These are phyloP conservation scores for Invenusta paracnida DNA, from an alignment of 2,888 invertebrate genomes.

Conservation along the genomic window DNA sequence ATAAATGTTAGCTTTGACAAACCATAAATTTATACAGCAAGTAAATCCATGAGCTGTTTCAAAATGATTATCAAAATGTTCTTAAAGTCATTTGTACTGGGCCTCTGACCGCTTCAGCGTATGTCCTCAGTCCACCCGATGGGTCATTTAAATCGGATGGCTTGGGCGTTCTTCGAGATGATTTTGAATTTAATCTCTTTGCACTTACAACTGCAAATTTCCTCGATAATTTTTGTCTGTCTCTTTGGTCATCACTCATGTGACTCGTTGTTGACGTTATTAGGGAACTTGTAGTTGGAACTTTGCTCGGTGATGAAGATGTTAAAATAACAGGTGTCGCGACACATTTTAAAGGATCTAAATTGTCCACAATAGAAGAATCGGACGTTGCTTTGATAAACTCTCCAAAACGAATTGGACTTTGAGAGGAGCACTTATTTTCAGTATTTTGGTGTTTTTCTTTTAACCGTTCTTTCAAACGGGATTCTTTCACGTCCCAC, in stretches of 20 bases:
- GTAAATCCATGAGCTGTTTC: constrained; percentile 12
- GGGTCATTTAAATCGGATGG: constrained; percentile 11
- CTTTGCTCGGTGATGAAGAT: constrained; percentile 28
- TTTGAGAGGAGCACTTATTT: neutral
- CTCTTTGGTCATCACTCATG: neutral
- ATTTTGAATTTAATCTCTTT: neutral
- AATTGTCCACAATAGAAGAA: neutral
- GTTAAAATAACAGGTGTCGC: neutral
- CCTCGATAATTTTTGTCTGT: neutral
- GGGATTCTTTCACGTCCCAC: constrained; percentile 21
- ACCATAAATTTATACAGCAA: constrained; percentile 30
- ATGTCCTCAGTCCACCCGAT: constrained; percentile 14
- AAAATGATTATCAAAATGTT: constrained; percentile 30
- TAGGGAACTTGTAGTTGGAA: neutral
- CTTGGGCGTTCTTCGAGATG: constrained; percentile 11
- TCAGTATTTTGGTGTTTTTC: neutral
- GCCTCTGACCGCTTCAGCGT: constrained; percentile 34
- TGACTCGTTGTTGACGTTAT: neutral
- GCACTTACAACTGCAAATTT: constrained; percentile 37
- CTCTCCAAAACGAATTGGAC: neutral
- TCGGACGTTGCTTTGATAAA: constrained; percentile 31
- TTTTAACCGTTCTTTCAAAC: neutral
- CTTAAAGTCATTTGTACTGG: constrained; percentile 1
- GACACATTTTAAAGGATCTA: neutral
- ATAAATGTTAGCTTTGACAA: constrained; percentile 29